Base-by-base conservation (phyloP, 1,140 invertebrate genomes). In the Drosophila tani region DNA sequence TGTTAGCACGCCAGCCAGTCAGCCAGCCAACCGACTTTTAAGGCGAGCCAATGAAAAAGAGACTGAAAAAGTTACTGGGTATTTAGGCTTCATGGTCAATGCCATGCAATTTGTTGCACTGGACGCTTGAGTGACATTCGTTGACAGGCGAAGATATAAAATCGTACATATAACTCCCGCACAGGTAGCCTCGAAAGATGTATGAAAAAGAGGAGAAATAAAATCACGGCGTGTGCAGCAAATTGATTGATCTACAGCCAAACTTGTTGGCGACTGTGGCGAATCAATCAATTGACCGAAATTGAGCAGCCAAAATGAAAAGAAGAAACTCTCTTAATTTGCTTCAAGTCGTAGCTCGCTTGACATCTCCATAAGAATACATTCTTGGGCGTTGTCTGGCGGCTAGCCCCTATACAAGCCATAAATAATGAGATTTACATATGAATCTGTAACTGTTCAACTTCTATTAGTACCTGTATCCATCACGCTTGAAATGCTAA, bases 241-340 rank as follows among this genome's bases (percentile, higher is more conserved):
- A 82, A 83, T 87, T 87, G 83, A 87, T 87, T 83, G 80, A 86
- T 83, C 71, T 83, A 49, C 71, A 74, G 21, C 40, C 58, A 41
- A 73, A 59, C 49, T 69, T 27, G 46, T 55, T 38, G 70, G 68
- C 74, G 49, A 84, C 66, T 79, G 82, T 85, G 43, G 75, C 82
- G 57, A 79, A 86, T 86, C 82, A 86, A 86, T 79, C 82, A 86
- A 75, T 79, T 71, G 82, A 60, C 46, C 47, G 79, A 64, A 79
- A 64, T 46, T 47, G n/a, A 43, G 49, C 27, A 47, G 15, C 19
- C 9, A 68, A 24, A 67, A 17, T 0, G 40, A 29, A 71, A 7
- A 38, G 35, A 56, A 32, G 21, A 73, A 51, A 53, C 38, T 43
- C 64, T 63, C 75, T 77, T 68, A 68, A 76, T 60, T 77, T 68